phyloP scores from a whole-genome alignment of 1,140 invertebrate species.

The Doryteuthis pealeii region DNA sequence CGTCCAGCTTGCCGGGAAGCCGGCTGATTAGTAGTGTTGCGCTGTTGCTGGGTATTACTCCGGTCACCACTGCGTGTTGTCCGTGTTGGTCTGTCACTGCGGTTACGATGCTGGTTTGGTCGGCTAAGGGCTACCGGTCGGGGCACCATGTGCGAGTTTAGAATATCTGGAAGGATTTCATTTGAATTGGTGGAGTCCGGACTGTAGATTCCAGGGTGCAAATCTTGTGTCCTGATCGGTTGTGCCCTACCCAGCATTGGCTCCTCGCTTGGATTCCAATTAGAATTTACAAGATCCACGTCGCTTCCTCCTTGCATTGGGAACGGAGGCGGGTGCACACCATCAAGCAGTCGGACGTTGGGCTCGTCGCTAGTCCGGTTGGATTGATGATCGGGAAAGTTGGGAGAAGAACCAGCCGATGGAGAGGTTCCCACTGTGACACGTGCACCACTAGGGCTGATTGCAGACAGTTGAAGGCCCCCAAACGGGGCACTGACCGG shows the following conservation, averaged over 20 bases:
- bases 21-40: neutral
- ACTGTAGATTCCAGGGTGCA: slow-evolving; percentile 32
- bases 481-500: neutral
- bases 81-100: slow-evolving; percentile 18
- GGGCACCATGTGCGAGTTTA: slow-evolving; percentile 63
- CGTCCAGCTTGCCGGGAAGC: neutral
- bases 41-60: slow-evolving; percentile 12
- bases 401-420: too few species aligned
- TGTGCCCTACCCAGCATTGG: neutral
- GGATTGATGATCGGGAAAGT: neutral
- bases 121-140: slow-evolving; percentile 56
- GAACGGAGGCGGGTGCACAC: neutral
- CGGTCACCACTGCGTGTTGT: slow-evolving; percentile 28
- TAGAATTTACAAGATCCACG: neutral
- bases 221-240: slow-evolving; percentile 35
- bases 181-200: slow-evolving; percentile 14
- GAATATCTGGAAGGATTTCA: slow-evolving; percentile 61
- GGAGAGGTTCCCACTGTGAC: too few species aligned
- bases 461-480: neutral
- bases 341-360: neutral
- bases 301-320: neutral
- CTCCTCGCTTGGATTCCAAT: neutral
- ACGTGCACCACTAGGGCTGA: too few species aligned
- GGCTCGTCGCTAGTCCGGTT: neutral
- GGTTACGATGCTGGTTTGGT: slow-evolving; percentile 39